A percentile compares a stretch with the other conserved stretches of the same genome.
Conservation (phyloP, 2,797 vertebrate species). For the Acrossocheilus fasciatus region DNA sequence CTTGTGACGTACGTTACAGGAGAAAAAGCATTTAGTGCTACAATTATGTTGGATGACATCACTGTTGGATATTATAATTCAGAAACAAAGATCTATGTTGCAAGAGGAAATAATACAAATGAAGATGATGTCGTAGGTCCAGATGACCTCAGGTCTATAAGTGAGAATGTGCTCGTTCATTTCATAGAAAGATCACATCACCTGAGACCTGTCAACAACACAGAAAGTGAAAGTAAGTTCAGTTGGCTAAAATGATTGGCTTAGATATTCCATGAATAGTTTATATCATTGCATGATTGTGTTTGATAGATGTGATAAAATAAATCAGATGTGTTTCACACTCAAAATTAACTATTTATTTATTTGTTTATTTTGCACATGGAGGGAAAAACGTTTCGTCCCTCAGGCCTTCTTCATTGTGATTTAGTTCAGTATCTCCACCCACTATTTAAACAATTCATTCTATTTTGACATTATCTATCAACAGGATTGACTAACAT, state of each 20-base stretch:
- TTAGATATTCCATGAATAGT: neutral
- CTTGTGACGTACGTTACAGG: neutral
- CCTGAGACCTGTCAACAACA: neutral
- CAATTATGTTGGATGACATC: neutral
- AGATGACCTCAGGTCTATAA: neutral
- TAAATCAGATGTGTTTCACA: neutral
- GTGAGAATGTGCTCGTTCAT: neutral
- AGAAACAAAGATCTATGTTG: neutral
- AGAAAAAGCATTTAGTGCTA: neutral
- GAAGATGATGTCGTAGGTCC: neutral
- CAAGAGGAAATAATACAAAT: neutral
- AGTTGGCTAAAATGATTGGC: neutral
- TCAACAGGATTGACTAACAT: too few species aligned
- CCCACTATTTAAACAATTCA: too few species aligned
- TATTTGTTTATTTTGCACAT: too few species aligned
- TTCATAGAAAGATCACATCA: neutral
- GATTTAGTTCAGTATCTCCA: too few species aligned
- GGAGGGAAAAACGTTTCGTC: too few species aligned
- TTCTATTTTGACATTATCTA: too few species aligned
- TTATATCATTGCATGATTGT: too few species aligned
- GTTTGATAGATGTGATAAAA: neutral
- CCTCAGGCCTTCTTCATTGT: too few species aligned
- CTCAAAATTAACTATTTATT: too few species aligned
- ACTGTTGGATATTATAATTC: constrained; percentile 5
- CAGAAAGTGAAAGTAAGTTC: neutral